Evolutionary conservation across 2,797 vertebrate genomes (phyloP).

Genomic region (Diceros bicornis): DNA sequence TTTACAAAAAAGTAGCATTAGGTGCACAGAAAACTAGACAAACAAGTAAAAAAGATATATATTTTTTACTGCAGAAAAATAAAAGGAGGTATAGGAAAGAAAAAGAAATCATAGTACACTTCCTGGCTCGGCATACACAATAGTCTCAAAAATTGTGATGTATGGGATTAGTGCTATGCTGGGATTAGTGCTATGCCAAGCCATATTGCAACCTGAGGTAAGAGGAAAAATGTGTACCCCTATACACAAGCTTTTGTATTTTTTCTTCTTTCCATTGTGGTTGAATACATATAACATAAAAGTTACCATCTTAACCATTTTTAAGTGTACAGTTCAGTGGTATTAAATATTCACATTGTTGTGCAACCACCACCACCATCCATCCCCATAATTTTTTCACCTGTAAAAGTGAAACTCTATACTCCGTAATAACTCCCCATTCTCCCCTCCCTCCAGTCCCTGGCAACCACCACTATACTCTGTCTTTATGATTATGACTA

Average conservation of each 20-base stretch:
- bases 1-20: not conserved
- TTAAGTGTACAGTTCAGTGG: not conserved
- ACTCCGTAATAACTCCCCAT: not conserved
- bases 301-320: not conserved
- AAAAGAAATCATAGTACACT: not conserved
- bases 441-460: not conserved
- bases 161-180: not conserved
- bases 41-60: not conserved
- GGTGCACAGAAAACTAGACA: not conserved
- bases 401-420: not conserved
- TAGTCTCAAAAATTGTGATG: not conserved
- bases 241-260: not conserved
- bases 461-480: not conserved
- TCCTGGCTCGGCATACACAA: not conserved
- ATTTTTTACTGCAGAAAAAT: conserved; percentile 30
- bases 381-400: not conserved
- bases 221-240: not conserved
- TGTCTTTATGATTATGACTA: not conserved
- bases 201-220: not conserved
- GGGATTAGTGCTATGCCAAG: not conserved
- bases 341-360: not conserved
- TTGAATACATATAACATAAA: not conserved
- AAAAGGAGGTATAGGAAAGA: not conserved
- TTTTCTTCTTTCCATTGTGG: not conserved
- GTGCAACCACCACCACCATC: not conserved